phyloP scores from a whole-genome alignment of 2,113 vertebrate genomes.

The Calyptommatus sinebrachiatus region DNA sequence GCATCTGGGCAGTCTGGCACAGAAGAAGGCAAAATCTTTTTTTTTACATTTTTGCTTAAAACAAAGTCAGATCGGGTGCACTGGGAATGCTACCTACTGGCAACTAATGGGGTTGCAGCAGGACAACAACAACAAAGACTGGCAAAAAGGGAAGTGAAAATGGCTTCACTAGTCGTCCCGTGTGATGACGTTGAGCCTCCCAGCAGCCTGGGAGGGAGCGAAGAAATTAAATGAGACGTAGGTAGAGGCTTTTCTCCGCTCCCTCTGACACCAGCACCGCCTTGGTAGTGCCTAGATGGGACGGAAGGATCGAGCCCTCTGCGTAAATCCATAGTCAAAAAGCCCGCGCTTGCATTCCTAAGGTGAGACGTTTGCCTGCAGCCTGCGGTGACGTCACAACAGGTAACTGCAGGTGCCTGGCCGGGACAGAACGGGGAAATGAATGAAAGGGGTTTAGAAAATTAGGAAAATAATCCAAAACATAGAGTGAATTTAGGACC shows the following conservation, averaged over 20 bases:
- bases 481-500: no score
- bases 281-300: no score
- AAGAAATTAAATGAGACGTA: conserved; percentile 39
- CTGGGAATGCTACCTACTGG: not conserved
- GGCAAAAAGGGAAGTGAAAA: not conserved
- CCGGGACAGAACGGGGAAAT: not conserved
- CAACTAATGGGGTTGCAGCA: not conserved
- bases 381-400: not conserved
- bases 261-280: no score
- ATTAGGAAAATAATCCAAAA: no score
- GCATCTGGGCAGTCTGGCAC: no score
- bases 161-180: not conserved
- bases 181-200: not conserved
- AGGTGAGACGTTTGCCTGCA: not conserved
- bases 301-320: not conserved
- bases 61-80: no score
- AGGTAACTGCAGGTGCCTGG: not conserved
- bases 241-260: not conserved
- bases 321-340: not conserved
- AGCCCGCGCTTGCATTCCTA: accelerated
- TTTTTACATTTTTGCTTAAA: no score
- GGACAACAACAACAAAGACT: no score
- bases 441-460: no score
- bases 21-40: no score
- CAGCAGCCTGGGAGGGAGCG: not conserved